Base-by-base conservation (phyloP, 2,888 invertebrate genomes). In the Gryllus longicercus region DNA sequence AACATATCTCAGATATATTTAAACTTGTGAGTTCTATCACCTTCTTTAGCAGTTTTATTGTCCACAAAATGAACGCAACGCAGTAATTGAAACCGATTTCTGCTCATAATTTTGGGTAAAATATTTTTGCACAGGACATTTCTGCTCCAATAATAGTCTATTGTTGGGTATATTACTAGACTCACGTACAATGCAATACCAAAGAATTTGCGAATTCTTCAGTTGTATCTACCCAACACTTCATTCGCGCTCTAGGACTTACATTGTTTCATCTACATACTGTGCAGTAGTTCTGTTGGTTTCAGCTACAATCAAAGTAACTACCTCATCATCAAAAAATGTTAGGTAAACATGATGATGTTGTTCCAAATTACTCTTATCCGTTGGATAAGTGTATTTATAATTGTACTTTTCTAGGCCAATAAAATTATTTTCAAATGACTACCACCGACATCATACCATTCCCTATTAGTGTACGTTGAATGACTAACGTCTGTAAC, bases 31-130 rank as follows among this genome's bases (percentile, higher is more conserved):
- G 38, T 50, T 77, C 77, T 77, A 50, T 77, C 77, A 11, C 77
- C 50, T 21, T 21, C 77, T 11, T 77, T 50, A 49, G 23, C 14
- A n/a, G 49, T n/a, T 77, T 16, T n/a, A 14, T 77, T 77, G 49
- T 23, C 50, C 12, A 18, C 77, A 16, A 77, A 77, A 38, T 77
- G 77, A 49, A 77, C 18, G 5, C 18, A 77, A 50, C 4, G 50
- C 77, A 50, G n/a, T 50, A 77, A 77, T 38, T 77, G 77, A 77
- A 77, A 77, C 49, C 0, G 23, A 2, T 77, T 77, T n/a, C 77
- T 77, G 25, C 77, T 77, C 77, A 77, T 50, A 5, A 77, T 49
- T 50, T 49, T 77, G n/a, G 49, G 10, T 16, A 77, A 38, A 10
- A 77, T 12, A 23, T 77, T 77, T n/a, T 14, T 77, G 77, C 2